Conservation (phyloP, 2,113 vertebrate genomes). For the Oncorhynchus kisutch region DNA sequence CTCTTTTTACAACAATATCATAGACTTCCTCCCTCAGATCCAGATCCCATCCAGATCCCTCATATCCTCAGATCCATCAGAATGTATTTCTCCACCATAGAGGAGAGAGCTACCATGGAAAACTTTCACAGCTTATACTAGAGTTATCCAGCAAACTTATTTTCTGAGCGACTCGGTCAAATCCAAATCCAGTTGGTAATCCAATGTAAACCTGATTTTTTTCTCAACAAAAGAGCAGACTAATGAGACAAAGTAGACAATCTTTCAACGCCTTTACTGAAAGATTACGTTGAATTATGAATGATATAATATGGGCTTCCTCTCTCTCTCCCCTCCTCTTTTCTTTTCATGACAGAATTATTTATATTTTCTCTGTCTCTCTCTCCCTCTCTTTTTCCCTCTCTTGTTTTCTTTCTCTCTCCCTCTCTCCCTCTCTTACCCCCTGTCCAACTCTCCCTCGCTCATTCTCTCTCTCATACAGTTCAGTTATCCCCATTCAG, state of each 20-base stretch:
- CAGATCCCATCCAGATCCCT: neutral
- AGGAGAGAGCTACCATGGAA: constrained; percentile 49
- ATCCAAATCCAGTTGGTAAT: constrained; percentile 63
- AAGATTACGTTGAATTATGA: constrained; percentile 69
- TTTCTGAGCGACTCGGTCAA: constrained; percentile 44
- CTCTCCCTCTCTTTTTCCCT: constrained; percentile 13
- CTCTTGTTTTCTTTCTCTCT: constrained; percentile 11
- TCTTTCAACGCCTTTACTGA: constrained; percentile 56
- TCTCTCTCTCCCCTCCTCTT: constrained; percentile 10
- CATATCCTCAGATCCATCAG: no score
- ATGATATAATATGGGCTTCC: constrained; percentile 48
- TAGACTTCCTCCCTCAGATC: neutral
- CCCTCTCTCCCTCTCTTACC: constrained; percentile 20
- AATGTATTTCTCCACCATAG: neutral
- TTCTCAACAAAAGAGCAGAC: constrained; percentile 61
- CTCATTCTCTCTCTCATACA: neutral
- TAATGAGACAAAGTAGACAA: constrained; percentile 66
- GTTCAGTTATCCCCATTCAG: constrained; percentile 43
- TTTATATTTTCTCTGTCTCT: constrained; percentile 24
- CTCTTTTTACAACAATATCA: neutral
- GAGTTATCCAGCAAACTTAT: constrained; percentile 51
- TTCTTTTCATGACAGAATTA: neutral
- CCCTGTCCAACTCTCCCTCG: constrained; percentile 2
- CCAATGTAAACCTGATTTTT: constrained; percentile 67
- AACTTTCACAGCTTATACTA: constrained; percentile 55